Evolutionary conservation across 1,140 invertebrate species (phyloP).

Genomic region (Paramacrobiotus metropolitanus): DNA sequence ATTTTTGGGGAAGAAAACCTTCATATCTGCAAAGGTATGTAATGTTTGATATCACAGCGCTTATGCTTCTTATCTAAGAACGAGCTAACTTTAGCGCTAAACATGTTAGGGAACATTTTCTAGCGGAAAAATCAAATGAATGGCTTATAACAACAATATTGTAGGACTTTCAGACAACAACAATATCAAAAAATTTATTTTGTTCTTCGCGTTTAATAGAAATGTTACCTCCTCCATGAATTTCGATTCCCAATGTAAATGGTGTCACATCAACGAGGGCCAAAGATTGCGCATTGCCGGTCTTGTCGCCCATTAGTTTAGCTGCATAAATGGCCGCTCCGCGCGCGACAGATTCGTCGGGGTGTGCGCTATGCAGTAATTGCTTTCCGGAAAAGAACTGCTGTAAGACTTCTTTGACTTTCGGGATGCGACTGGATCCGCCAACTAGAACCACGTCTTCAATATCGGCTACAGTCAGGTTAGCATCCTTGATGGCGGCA

Average conservation of each 20-base stretch:
- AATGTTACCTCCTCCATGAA: too few species aligned
- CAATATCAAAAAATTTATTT: too few species aligned
- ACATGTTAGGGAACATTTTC: too few species aligned
- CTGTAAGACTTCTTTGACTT: neutral
- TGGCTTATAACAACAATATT: too few species aligned
- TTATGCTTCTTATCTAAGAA: too few species aligned
- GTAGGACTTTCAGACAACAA: too few species aligned
- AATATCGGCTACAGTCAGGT: neutral
- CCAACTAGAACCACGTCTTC: neutral
- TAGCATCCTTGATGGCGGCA: neutral
- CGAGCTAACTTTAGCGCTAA: too few species aligned
- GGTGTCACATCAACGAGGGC: neutral
- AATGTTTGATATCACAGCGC: too few species aligned
- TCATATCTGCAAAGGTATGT: too few species aligned
- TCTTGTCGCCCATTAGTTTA: neutral
- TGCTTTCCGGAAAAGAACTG: neutral
- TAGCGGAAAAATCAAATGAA: too few species aligned
- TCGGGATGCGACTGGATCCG: neutral
- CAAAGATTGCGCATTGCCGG: neutral
- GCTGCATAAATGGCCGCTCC: neutral
- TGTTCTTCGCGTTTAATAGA: too few species aligned
- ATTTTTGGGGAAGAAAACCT: too few species aligned
- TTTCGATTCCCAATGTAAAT: neutral
- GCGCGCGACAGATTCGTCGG: neutral
- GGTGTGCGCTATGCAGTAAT: neutral